Evolutionary conservation across 1,140 invertebrate species (phyloP), one percentile per base, ranked within the genome.

Genomic region (Cydia amplana): DNA sequence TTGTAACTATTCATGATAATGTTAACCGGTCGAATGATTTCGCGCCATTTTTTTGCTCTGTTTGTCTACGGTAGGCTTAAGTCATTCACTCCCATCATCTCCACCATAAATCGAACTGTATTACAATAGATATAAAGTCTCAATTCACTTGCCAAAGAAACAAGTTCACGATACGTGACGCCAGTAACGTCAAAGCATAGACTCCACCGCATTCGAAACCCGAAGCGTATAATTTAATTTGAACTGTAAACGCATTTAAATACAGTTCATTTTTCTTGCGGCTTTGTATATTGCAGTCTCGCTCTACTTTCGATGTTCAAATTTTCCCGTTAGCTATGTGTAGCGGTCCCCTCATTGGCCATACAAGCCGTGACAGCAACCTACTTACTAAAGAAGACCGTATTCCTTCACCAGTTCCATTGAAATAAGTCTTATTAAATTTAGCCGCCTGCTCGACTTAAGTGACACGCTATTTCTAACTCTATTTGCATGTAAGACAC

Each of bases 251-350:
- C 0, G 0, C 1, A 43, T 25, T 23, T 1, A 10, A 16, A 9
- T 5, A 36, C n/a, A 40, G 65, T 43, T 60, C 18, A 23, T 60
- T 10, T 23, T 60, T 1, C 18, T 23, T 7, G 20, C 6, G 3
- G 16, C 2, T 60, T 60, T 18, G 20, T 60, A n/a, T n/a, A n/a
- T n/a, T 18, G 28, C 28, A 70, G 65, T 36, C n/a, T 40, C 28
- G 65, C 32, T 70, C 65, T 40, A 70, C 65, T 70, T 70, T 70
- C 28, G 55, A 60, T 60, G 32, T 70, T 70, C 32, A 36, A 70
- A 70, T 70, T 40, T 70, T 70, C 65, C 32, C 65, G 65, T 70
- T 70, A 70, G 65, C 65, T 70, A 70, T 70, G 65, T 70, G 65
- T 40, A 32, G 32, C 65, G 28, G 25, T 18, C 3, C 64, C 25